phyloP scores from a whole-genome alignment of 2,888 invertebrate species.

The Xiphydria camelus region DNA sequence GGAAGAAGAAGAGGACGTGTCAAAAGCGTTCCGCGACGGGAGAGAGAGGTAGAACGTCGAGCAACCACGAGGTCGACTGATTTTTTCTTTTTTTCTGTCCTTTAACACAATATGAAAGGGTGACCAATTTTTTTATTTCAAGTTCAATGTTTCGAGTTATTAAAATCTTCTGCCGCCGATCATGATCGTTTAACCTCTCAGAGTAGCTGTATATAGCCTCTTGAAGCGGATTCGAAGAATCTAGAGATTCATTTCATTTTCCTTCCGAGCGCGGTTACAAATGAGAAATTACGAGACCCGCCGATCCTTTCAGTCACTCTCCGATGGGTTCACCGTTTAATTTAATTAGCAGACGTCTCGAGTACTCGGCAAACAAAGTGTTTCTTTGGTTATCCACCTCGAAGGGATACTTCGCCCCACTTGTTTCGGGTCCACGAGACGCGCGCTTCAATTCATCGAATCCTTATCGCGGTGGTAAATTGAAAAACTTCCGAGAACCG shows the following conservation, averaged over 20 bases:
- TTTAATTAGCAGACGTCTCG: constrained; percentile 50
- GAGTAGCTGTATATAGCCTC: no score
- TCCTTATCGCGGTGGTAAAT: no score
- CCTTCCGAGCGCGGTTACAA: constrained; percentile 6
- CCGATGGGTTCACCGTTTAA: constrained; percentile 26
- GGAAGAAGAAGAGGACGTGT: constrained; percentile 1
- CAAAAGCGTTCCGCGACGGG: not conserved
- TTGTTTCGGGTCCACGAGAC: no score
- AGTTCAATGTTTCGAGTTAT: no score
- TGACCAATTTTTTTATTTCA: not conserved
- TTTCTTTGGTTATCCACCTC: constrained; percentile 14
- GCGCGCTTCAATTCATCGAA: no score
- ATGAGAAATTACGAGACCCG: not conserved
- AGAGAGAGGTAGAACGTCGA: not conserved
- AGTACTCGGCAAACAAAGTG: constrained; percentile 38
- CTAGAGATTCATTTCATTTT: no score
- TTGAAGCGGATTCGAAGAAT: constrained; percentile 3
- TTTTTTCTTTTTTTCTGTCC: not conserved
- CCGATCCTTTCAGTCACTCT: constrained; percentile 4
- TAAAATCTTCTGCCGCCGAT: no score
- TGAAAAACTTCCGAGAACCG: no score
- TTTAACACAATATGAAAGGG: not conserved
- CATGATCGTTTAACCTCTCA: no score
- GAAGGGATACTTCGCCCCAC: no score
- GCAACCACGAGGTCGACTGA: constrained; percentile 3